Conservation (phyloP, 2,797 vertebrate genomes). For the Malurus splendens region DNA sequence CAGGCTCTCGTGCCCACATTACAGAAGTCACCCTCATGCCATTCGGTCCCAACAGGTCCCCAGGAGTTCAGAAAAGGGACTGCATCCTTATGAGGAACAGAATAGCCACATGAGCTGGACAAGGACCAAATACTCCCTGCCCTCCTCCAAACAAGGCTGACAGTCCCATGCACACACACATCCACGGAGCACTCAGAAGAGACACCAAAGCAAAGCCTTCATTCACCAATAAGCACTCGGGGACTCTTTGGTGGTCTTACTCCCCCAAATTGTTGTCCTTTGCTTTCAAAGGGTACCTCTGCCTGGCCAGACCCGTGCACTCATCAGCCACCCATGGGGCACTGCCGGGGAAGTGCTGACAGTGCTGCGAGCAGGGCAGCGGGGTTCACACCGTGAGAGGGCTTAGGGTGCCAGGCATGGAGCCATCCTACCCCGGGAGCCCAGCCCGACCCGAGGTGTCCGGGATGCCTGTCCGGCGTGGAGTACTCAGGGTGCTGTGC, state of each 20-base stretch:
- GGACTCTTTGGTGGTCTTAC: neutral
- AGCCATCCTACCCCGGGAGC: neutral
- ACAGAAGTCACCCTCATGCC: neutral
- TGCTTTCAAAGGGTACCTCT: neutral
- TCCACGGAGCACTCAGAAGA: neutral
- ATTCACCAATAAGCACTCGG: neutral
- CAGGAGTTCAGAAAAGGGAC: neutral
- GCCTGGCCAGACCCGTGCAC: neutral
- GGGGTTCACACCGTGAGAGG: neutral
- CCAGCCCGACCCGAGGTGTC: neutral
- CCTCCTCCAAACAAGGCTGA: neutral
- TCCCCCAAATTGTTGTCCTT: neutral
- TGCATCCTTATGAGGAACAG: neutral
- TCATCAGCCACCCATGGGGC: accelerated
- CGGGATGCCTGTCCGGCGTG: neutral
- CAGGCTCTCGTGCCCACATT: neutral
- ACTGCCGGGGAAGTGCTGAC: neutral
- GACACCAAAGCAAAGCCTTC: neutral
- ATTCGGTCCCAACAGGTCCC: neutral
- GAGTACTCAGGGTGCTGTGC: neutral
- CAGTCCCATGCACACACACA: neutral
- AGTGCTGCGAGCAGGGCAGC: neutral
- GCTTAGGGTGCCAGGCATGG: neutral
- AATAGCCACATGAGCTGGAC: neutral
- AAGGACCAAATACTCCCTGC: neutral